Evolutionary conservation across 2,113 vertebrate species (phyloP).

Genomic region (Antigone vipio): DNA sequence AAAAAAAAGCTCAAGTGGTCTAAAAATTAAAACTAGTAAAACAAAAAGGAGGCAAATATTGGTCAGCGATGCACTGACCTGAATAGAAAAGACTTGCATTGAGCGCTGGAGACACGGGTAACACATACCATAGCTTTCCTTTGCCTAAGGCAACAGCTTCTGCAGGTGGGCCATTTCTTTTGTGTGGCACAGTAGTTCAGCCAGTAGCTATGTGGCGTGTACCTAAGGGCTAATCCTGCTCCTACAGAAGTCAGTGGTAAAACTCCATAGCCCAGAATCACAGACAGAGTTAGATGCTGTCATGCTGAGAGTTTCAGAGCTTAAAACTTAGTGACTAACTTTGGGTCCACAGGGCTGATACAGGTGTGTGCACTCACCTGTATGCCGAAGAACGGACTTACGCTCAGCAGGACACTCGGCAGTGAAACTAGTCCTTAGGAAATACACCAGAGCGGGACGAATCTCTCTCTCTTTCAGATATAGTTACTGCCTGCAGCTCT

Average conservation of each 20-base stretch:
- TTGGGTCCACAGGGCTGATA: not conserved
- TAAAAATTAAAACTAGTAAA: not conserved
- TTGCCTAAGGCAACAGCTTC: not conserved
- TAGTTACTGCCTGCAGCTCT: not conserved
- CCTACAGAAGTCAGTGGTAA: not conserved
- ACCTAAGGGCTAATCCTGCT: not conserved
- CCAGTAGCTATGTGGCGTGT: not conserved
- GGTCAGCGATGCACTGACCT: not conserved
- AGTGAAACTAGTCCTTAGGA: not conserved
- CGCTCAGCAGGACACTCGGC: accelerated
- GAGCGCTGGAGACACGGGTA: not conserved
- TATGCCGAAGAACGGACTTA: not conserved
- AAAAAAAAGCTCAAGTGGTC: not conserved
- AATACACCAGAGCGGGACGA: not conserved
- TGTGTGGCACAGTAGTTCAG: not conserved
- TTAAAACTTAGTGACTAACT: not conserved
- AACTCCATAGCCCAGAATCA: not conserved
- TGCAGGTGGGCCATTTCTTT: not conserved
- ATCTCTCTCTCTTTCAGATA: not conserved
- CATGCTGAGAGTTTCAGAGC: not conserved
- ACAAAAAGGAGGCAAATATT: not conserved
- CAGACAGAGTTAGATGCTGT: not conserved
- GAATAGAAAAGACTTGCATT: not conserved
- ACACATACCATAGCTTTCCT: not conserved
- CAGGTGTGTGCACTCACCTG: not conserved